A percentile compares a stretch with the other conserved stretches of the same genome.
These are phyloP conservation scores for Semotilus atromaculatus DNA, from an alignment of 2,797 vertebrate genomes.

Conservation along the genomic window DNA sequence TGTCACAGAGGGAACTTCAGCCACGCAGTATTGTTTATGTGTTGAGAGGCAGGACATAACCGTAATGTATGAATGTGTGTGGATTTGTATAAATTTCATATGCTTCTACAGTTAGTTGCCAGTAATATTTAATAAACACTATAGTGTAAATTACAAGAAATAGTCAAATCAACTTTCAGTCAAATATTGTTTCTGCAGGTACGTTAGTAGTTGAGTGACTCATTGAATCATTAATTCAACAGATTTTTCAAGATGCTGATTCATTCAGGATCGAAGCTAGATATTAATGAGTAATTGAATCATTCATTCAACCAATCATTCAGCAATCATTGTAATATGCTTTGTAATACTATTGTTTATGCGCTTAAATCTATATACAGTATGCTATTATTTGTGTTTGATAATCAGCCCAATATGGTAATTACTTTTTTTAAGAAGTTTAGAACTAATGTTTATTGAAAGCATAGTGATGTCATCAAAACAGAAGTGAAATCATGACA, in stretches of 20 bases:
- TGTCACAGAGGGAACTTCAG: neutral
- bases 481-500: neutral
- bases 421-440: neutral
- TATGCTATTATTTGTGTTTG: neutral
- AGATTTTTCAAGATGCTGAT: rapidly evolving
- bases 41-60: neutral
- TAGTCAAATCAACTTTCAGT: neutral
- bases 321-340: neutral
- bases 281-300: neutral
- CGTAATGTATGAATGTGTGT: neutral
- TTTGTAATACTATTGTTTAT: neutral
- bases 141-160: neutral
- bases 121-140: neutral
- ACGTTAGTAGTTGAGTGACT: neutral
- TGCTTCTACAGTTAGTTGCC: neutral
- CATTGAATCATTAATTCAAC: neutral
- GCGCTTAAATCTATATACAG: neutral
- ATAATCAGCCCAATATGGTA: neutral
- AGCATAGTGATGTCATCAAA: conserved; percentile 3
- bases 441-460: neutral
- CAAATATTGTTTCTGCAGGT: neutral
- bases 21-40: conserved; percentile 6
- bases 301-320: neutral
- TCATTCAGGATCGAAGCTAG: neutral
- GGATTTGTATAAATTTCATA: neutral